phyloP scores from a whole-genome alignment of 2,113 vertebrate genomes.

The Oxygymnocypris stewartii region DNA sequence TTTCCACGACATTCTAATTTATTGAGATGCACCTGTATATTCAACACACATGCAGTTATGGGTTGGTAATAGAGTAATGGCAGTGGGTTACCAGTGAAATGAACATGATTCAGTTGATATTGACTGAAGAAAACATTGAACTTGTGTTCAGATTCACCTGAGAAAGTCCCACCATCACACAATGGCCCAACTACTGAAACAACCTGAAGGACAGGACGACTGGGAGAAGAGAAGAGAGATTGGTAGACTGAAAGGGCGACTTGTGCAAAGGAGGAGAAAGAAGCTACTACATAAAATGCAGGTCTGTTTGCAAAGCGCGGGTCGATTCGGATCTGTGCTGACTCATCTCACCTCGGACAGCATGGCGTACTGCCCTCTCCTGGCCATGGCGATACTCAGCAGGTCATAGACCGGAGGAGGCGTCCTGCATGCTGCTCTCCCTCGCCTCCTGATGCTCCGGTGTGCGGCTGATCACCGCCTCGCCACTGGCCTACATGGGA shows the following conservation, averaged over 20 bases:
- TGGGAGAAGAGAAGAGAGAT: conserved; percentile 25
- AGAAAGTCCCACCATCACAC: neutral
- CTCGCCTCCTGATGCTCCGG: conserved; percentile 88
- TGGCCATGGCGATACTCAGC: conserved; percentile 93
- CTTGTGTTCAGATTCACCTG: conserved; percentile 6
- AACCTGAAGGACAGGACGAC: conserved; percentile 40
- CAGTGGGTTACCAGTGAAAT: conserved; percentile 7
- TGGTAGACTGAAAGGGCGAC: conserved; percentile 5
- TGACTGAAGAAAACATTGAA: neutral
- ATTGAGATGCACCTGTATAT: too few relatives aligned
- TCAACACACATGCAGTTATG: neutral
- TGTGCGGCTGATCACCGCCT: conserved; percentile 91
- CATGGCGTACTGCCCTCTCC: conserved; percentile 96
- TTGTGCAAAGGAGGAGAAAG: conserved; percentile 23
- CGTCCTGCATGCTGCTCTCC: conserved; percentile 84
- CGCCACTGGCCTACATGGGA: conserved; percentile 82
- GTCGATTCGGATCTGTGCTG: neutral
- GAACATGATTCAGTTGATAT: neutral
- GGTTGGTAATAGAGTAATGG: neutral
- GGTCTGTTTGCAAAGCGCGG: neutral
- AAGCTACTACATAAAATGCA: neutral
- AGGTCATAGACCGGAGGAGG: conserved; percentile 91
- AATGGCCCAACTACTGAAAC: conserved; percentile 44
- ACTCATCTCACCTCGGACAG: conserved; percentile 86
- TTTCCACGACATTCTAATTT: too few relatives aligned